Conservation (phyloP, 2,797 vertebrate species). For the Xerus rutilus region DNA sequence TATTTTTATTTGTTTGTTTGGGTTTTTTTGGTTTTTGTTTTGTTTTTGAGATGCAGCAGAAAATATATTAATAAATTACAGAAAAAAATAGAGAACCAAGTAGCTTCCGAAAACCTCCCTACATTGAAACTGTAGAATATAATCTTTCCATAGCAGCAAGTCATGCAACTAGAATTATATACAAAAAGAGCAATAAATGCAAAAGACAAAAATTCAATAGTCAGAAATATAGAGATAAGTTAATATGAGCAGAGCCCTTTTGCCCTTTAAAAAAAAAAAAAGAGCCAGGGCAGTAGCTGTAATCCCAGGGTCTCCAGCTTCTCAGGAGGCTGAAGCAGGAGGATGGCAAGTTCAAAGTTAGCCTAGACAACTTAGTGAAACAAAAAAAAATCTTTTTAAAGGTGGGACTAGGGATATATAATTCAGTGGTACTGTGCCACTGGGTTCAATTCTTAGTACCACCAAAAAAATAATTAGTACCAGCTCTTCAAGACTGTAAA, state of each 20-base stretch:
- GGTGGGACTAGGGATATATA: neutral
- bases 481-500: neutral
- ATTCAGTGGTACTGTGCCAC: neutral
- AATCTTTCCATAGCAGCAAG: neutral
- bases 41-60: neutral
- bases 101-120: neutral
- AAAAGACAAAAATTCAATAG: neutral
- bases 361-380: neutral
- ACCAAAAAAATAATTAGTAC: neutral
- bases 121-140: neutral
- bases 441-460: neutral
- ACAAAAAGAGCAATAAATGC: neutral
- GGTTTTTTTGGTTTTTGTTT: neutral
- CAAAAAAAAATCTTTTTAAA: neutral
- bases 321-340: neutral
- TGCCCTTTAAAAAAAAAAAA: neutral
- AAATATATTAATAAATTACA: slow-evolving; percentile 15
- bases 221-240: neutral
- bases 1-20: too few relatives aligned
- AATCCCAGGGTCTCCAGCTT: neutral
- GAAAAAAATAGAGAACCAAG: neutral
- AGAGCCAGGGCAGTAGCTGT: neutral
- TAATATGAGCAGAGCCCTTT: neutral
- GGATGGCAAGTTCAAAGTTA: neutral
- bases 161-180: neutral